Base-by-base conservation (phyloP, 2,888 invertebrate species). In the Sesia apiformis region DNA sequence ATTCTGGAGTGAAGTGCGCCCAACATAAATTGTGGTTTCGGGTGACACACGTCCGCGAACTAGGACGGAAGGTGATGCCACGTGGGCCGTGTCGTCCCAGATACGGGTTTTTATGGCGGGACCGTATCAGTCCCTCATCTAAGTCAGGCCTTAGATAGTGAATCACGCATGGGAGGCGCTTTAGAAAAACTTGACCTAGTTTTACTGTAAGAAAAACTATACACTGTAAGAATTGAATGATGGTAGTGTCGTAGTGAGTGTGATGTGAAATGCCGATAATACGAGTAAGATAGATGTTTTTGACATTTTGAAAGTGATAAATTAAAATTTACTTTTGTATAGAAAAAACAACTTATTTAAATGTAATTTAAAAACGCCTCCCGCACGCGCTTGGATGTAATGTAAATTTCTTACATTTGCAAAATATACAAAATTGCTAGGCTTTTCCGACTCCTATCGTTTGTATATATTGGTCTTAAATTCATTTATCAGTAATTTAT, bases 81-180 rank as follows among this genome's bases (percentile, higher is more conserved):
- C 77, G 76, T 72, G 72, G 67, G 69, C 71, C 65, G 7, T 41
- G 59, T 57, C 67, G 84, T 72, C 83, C 86, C 77, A 85, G 74
- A 79, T 83, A 74, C 74, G 73, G 70, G 65, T 85, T 85, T 88
- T 88, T 88, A 86, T 81, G 80, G 77, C 75, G 78, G 82, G 80
- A 78, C 79, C 74, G 74, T 86, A 87, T 87, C 85, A 77, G 80
- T 66, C 77, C 73, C 77, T 76, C 80, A 82, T 84, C 82, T 70
- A 78, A 78, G 74, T 76, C 65, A 72, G 78, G 81, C 80, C 76
- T 82, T 76, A 80, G 81, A 83, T 81, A 79, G 79, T 76, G 81
- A 76, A 81, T 83, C 82, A 82, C 78, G 81, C 80, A 76, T 79
- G 76, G 75, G 76, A 60, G 74, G 72, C 66, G 71, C 60, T 55